Evolutionary conservation across 2,113 vertebrate species (phyloP).

Genomic region (Rhinogobius similis): DNA sequence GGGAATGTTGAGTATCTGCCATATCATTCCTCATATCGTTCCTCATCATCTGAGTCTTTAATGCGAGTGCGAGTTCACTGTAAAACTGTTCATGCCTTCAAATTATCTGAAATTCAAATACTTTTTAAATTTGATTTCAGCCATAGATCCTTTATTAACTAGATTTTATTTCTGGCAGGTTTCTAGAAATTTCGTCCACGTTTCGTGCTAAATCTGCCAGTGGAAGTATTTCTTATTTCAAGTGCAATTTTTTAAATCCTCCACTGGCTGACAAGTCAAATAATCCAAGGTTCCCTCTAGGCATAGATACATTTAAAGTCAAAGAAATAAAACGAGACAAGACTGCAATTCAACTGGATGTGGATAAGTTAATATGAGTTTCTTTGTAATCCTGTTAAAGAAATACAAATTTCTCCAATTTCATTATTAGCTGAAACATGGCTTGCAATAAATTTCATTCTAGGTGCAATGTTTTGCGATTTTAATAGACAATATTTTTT

Average conservation of each 20-base stretch:
- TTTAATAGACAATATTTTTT: too few relatives aligned
- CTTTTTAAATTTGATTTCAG: too few relatives aligned
- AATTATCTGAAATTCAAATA: background rate
- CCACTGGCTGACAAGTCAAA: background rate
- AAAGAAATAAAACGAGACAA: background rate
- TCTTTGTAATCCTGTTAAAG: too few relatives aligned
- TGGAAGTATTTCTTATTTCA: background rate
- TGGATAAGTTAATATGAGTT: too few relatives aligned
- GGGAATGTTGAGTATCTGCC: slow-evolving; percentile 17
- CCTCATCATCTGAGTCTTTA: slow-evolving; percentile 2
- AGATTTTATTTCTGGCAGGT: too few relatives aligned
- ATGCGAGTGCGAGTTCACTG: background rate
- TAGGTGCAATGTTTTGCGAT: too few relatives aligned
- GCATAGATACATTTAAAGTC: background rate
- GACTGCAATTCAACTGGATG: too few relatives aligned
- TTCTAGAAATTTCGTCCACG: background rate
- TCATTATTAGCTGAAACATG: too few relatives aligned
- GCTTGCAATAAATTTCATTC: too few relatives aligned
- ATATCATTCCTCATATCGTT: slow-evolving; percentile 17
- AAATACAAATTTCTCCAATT: too few relatives aligned
- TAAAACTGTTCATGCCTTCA: background rate
- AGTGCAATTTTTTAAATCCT: background rate
- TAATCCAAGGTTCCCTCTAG: background rate
- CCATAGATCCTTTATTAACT: background rate
- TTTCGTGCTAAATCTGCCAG: background rate